phyloP scores from a whole-genome alignment of 1,140 invertebrate species.

The Drosophila mojavensis region DNA sequence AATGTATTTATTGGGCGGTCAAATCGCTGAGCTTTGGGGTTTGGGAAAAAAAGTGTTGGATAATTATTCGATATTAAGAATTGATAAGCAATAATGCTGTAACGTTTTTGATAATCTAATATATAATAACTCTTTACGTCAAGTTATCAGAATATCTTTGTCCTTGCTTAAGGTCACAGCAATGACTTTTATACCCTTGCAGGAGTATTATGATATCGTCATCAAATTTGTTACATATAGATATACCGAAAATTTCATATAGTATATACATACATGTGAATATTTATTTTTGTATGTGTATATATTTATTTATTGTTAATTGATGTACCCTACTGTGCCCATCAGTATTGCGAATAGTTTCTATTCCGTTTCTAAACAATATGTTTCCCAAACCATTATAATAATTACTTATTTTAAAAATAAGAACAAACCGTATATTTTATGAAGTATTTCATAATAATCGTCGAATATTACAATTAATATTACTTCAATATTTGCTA shows the following conservation, averaged over 20 bases:
- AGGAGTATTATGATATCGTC: neutral
- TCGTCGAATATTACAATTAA: too few species aligned
- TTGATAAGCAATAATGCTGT: neutral
- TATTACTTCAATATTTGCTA: neutral
- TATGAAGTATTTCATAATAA: too few species aligned
- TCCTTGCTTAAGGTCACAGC: conserved; percentile 76
- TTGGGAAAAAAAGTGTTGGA: conserved; percentile 3
- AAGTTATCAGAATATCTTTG: conserved; percentile 47
- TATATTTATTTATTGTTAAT: neutral
- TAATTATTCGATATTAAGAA: too few species aligned
- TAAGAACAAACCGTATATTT: too few species aligned
- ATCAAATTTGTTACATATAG: neutral
- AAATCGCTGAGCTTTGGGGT: neutral
- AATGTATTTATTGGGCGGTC: conserved; percentile 9
- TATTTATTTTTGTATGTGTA: neutral
- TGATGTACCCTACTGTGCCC: neutral
- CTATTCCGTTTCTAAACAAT: too few species aligned
- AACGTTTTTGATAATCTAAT: neutral
- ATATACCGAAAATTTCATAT: neutral
- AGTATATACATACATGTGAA: neutral
- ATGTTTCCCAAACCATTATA: too few species aligned
- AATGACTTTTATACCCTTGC: conserved; percentile 26
- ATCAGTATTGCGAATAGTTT: too few species aligned
- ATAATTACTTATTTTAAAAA: too few species aligned
- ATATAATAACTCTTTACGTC: conserved; percentile 13